Percentiles rank a stretch among this genome's conserved stretches.
These are phyloP conservation scores for Nycticebus coucang DNA, from an alignment of 2,113 vertebrate genomes.

Conservation along the genomic window DNA sequence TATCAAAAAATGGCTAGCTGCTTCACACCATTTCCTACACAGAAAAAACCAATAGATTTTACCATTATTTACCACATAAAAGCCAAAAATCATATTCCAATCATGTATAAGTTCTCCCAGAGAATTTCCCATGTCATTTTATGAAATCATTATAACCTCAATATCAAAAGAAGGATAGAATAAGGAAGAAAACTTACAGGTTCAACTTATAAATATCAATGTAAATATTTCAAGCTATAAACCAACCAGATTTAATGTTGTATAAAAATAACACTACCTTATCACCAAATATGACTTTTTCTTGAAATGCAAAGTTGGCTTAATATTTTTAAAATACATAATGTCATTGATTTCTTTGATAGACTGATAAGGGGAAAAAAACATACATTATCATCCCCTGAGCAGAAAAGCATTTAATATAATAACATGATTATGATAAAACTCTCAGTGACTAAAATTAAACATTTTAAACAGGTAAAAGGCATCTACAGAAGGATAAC, in stretches of 20 bases:
- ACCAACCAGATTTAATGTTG: background rate
- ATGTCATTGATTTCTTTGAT: conserved; percentile 15
- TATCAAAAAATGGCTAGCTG: background rate
- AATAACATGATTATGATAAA: background rate
- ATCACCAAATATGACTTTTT: background rate
- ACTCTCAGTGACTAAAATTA: background rate
- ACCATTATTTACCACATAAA: background rate
- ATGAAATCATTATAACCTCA: background rate
- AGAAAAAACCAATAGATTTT: background rate
- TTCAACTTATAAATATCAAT: background rate
- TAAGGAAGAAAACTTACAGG: background rate
- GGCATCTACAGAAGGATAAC: background rate
- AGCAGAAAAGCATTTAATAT: conserved; percentile 2
- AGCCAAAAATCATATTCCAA: background rate
- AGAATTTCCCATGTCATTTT: background rate
- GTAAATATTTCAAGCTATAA: background rate
- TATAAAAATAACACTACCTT: background rate
- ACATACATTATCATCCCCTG: background rate
- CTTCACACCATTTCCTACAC: background rate
- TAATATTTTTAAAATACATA: conserved; percentile 21
- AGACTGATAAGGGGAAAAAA: background rate
- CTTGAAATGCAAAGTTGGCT: background rate
- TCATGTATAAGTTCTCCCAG: background rate
- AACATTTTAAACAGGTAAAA: background rate
- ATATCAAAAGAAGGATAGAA: background rate